These are phyloP conservation scores for Oncorhynchus kisutch DNA, from an alignment of 2,113 vertebrate genomes.

Conservation along the genomic window DNA sequence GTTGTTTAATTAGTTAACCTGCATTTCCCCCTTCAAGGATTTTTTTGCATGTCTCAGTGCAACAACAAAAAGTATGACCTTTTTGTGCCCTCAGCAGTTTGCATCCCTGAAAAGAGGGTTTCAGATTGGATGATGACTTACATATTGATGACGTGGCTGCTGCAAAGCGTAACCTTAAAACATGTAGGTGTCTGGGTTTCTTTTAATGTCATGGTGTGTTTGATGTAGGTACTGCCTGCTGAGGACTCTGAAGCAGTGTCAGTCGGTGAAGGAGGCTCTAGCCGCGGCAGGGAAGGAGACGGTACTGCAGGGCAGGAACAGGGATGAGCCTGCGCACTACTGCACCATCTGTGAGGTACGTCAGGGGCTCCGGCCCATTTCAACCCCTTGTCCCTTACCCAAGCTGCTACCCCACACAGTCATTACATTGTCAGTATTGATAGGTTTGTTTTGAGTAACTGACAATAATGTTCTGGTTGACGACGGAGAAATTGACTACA, in stretches of 20 bases:
- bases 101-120: too few species aligned
- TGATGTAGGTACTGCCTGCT: conserved; percentile 89
- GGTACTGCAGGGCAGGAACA: conserved; percentile 86
- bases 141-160: too few species aligned
- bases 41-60: too few species aligned
- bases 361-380: neutral
- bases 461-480: too few species aligned
- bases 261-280: conserved; percentile 92
- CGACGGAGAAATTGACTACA: too few species aligned
- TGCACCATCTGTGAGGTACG: conserved; percentile 98
- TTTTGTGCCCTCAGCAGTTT: too few species aligned
- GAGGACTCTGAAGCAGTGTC: conserved; percentile 96
- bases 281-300: conserved; percentile 88
- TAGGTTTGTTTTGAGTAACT: too few species aligned
- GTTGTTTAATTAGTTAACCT: too few species aligned
- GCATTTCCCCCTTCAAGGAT: too few species aligned
- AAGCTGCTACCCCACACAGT: conserved; percentile 3
- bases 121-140: too few species aligned
- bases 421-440: too few species aligned
- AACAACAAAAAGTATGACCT: too few species aligned
- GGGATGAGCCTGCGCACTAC: conserved; percentile 97
- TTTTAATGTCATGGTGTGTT: neutral
- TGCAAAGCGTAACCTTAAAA: neutral
- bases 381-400: neutral
- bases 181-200: neutral